A percentile compares a stretch with the other conserved stretches of the same genome.
Conservation (phyloP, 2,113 vertebrate species). For the Corythaixoides concolor region DNA sequence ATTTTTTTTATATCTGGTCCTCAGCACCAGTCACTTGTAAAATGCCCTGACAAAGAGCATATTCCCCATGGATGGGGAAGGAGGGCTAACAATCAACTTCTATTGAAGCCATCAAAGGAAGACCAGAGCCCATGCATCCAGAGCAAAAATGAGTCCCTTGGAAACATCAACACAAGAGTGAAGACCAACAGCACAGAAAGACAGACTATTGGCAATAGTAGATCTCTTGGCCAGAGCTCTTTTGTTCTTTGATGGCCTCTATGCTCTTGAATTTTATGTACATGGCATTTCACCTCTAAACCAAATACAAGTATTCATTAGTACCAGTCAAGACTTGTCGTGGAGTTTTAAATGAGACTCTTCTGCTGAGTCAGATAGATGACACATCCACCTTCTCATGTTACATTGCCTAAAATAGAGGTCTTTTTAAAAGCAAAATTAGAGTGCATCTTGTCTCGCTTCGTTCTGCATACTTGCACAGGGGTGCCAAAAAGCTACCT, state of each 20-base stretch:
- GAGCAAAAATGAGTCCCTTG: not conserved
- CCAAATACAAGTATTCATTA: not conserved
- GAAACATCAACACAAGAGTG: not conserved
- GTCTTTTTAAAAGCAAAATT: not conserved
- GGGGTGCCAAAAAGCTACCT: not conserved
- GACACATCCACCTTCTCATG: constrained; percentile 22
- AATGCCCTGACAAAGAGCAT: not conserved
- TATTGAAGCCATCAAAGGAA: not conserved
- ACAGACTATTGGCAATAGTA: not conserved
- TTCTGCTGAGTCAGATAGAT: constrained; percentile 55
- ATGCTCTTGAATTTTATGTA: not conserved
- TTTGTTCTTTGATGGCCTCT: not conserved
- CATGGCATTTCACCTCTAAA: not conserved
- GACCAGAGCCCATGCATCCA: not conserved
- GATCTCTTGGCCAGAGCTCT: not conserved
- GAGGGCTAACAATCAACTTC: not conserved
- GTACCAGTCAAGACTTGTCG: not conserved
- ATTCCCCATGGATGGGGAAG: not conserved
- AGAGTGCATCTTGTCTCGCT: not conserved
- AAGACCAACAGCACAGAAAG: not conserved
- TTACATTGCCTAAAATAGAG: constrained; percentile 31
- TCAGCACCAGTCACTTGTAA: not conserved
- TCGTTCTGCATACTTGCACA: not conserved
- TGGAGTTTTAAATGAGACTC: not conserved
- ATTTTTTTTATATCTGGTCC: not conserved